Conservation (phyloP, 2,888 invertebrate genomes). For the Ichneumoninae sp. region DNA sequence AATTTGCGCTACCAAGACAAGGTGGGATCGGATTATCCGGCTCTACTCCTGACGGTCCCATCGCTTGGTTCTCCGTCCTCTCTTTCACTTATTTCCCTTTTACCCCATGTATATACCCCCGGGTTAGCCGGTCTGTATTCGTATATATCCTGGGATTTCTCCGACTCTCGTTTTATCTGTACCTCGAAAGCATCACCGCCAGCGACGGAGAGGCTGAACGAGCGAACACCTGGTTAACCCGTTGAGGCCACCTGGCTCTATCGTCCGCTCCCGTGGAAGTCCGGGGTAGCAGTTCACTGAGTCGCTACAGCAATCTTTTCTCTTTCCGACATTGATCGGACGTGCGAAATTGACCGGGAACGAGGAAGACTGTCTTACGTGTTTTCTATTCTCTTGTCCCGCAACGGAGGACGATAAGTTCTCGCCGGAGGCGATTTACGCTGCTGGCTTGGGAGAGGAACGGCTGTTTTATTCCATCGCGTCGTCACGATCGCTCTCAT, state of each 20-base stretch:
- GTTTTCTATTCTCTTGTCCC: slow-evolving; percentile 16
- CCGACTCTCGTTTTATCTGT: slow-evolving; percentile 10
- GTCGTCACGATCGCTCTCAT: slow-evolving; percentile 16
- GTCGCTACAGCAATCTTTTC: slow-evolving; percentile 42
- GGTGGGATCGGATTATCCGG: slow-evolving; percentile 73
- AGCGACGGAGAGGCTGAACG: slow-evolving; percentile 11
- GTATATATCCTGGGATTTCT: slow-evolving; percentile 1
- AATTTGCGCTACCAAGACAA: slow-evolving; percentile 69
- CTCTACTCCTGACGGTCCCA: slow-evolving; percentile 58
- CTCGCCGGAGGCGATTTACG: not conserved
- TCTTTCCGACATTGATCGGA: slow-evolving; percentile 43
- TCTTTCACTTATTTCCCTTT: slow-evolving; percentile 51
- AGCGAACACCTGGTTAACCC: slow-evolving; percentile 29
- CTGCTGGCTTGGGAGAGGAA: not conserved
- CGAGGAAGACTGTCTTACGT: slow-evolving; percentile 1
- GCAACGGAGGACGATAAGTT: slow-evolving; percentile 2
- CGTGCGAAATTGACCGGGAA: slow-evolving; percentile 49
- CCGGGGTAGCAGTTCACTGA: slow-evolving; percentile 19
- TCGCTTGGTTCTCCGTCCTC: slow-evolving; percentile 29
- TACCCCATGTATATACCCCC: slow-evolving; percentile 17
- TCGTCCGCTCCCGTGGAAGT: not conserved
- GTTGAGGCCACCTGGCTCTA: slow-evolving; percentile 28
- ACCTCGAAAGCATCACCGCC: slow-evolving; percentile 1
- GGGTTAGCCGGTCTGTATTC: slow-evolving; percentile 12
- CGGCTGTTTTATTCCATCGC: slow-evolving; percentile 36